phyloP scores from a whole-genome alignment of 92 coral and sea anemone genomes.

The Paramuricea clavata region DNA sequence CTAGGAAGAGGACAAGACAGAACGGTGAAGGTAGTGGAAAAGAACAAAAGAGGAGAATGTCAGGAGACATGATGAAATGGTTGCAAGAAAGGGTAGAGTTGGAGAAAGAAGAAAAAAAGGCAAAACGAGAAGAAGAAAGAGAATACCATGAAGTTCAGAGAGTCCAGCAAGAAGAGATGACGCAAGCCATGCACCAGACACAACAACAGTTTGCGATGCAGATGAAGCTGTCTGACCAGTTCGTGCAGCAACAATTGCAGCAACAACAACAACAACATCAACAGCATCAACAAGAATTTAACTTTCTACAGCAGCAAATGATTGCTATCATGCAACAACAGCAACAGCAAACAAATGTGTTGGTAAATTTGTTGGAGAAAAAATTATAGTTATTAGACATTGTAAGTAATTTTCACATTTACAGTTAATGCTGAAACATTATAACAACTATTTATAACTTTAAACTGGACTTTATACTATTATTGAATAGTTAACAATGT shows the following conservation, averaged over 20 bases:
- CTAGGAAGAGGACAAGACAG: slow-evolving; percentile 56
- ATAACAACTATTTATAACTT: no score
- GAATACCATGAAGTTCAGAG: slow-evolving; percentile 43
- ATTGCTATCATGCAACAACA: slow-evolving; percentile 60
- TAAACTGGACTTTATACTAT: no score
- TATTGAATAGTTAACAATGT: no score
- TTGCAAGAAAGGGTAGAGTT: slow-evolving; percentile 55
- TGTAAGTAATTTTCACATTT: no score
- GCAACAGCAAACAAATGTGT: slow-evolving; percentile 34
- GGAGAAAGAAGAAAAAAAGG: slow-evolving; percentile 49
- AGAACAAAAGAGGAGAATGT: slow-evolving; percentile 45
- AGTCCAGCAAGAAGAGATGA: slow-evolving; percentile 9
- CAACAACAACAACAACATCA: slow-evolving; percentile 71
- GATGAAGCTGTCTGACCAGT: slow-evolving; percentile 57
- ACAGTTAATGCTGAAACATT: no score
- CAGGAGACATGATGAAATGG: slow-evolving; percentile 64
- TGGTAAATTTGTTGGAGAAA: not conserved
- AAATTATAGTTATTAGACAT: not conserved
- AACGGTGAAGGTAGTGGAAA: slow-evolving; percentile 11
- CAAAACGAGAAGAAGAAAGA: slow-evolving; percentile 27
- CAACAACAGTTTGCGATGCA: slow-evolving; percentile 44
- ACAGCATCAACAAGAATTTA: slow-evolving; percentile 63
- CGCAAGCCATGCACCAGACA: slow-evolving; percentile 30
- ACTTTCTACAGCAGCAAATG: slow-evolving; percentile 73
- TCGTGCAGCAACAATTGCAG: slow-evolving; percentile 60